Evolutionary conservation across 2,797 vertebrate species (phyloP), one percentile per base, ranked within the genome.

Genomic region (Rhodeus uyekii): DNA sequence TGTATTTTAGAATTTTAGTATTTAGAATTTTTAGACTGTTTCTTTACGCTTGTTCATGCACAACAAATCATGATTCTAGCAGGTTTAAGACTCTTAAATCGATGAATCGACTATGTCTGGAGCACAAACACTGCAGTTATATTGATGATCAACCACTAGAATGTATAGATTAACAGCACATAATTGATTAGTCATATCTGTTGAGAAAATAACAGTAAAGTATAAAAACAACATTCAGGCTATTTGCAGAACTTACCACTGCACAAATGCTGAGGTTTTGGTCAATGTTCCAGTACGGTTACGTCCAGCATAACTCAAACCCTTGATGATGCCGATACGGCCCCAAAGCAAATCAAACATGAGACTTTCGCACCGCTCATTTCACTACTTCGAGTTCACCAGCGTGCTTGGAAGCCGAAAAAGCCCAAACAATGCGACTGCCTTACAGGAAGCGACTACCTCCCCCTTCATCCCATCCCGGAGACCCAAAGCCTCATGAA

Each of bases 401-500:
- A 60, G 38, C 1, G 29, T 55, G 60, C 48, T 32, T 76, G 50
- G 14, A 63, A 79, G 39, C 48, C 27, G 39, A 78, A 86, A 81
- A 39, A 39, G 68, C 71, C 50, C 67, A 73, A 85, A 79, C 82
- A 84, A 75, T 77, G 78, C 13, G 55, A 53, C 79, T 80, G 83
- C 77, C 75, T 71, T 50, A 76, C 80, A 85, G 82, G 86, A 85
- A 87, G 83, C 64, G 29, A 74, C 65, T 39, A 34, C 12, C 46
- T 48, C 81, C 82, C 84, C 79, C 83, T 75, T 69, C 74, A 65
- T 86, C 78, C 77, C 60, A 72, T 80, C 44, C 72, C 42, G 61
- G 38, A 67, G 74, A 81, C 19, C 48, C 29, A 32, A 72, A 60
- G 64, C 44, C 72, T 84, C 74, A 74, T 55, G 73, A 16, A 87